Evolutionary conservation across 2,888 invertebrate species (phyloP), one percentile per base, ranked within the genome.

Genomic region (Scelioninae gen. 1): DNA sequence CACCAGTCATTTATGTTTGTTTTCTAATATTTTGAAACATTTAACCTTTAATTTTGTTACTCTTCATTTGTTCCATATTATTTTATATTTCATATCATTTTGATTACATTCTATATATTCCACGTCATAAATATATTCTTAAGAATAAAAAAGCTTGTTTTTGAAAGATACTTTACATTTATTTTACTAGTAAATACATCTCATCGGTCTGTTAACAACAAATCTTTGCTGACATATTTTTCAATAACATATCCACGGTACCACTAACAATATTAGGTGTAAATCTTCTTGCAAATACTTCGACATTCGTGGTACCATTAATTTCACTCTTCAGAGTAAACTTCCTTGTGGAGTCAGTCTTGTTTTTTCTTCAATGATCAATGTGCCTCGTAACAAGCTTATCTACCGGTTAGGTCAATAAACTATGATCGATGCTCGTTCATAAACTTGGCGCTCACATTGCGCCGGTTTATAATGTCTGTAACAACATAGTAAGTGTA

Each of bases 351-450:
- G 68, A 77, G 77, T 55, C 55, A 77, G 68, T 77, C 69, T 77
- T 47, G 60, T 68, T 77, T 77, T 68, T 68, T 62, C 55, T 32
- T 23, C 68, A 68, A 62, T 51, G 77, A 77, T 77, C 77, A 77
- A 77, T 77, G 77, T 62, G 68, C 53, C 68, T 69, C 55, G 62
- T 68, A 77, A 77, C 77, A 68, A 77, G 77, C 77, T 77, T 77
- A 68, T 77, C 77, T 77, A 62, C 77, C 62, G 77, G 77, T 68
- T 77, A 77, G 77, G 77, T 77, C 77, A 77, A 77, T 77, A 77
- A 77, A 77, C 77, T 77, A 77, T 77, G 77, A 77, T 77, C 77
- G 77, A 77, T 77, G 77, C 77, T 68, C 77, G 77, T 77, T 77
- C 77, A 77, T 77, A 77, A 68, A 68, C 68, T 77, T 68, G 77